Conservation (phyloP, 2,113 vertebrate species). For the Thomomys bottae region DNA sequence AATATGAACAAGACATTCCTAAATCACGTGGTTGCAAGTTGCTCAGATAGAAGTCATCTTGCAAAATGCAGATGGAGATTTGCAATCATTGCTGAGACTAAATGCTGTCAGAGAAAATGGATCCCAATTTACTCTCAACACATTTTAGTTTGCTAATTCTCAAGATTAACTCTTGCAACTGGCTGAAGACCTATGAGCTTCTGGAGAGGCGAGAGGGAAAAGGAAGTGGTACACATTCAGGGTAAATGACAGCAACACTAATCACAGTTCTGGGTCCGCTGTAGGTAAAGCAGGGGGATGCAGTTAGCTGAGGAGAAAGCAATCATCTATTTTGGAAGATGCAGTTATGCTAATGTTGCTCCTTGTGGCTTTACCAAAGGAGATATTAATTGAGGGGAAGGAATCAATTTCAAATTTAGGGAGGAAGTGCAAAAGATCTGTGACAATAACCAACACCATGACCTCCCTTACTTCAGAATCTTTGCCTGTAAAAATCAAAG, state of each 20-base stretch:
- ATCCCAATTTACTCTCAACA: slow-evolving; percentile 64
- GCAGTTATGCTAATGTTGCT: not conserved
- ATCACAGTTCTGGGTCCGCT: not conserved
- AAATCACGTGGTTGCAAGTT: slow-evolving; percentile 28
- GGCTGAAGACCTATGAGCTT: slow-evolving; percentile 41
- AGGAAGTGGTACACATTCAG: not conserved
- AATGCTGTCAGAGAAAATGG: slow-evolving; percentile 51
- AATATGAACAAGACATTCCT: slow-evolving; percentile 22
- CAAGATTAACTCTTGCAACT: slow-evolving; percentile 63
- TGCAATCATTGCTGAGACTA: slow-evolving; percentile 35
- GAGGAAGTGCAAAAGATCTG: not conserved
- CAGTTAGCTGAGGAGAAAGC: not conserved
- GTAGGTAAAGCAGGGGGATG: not conserved
- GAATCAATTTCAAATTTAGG: slow-evolving; percentile 28
- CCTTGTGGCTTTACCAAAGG: slow-evolving; percentile 14
- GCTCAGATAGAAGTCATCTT: slow-evolving; percentile 25
- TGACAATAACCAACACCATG: not conserved
- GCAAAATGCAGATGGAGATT: slow-evolving; percentile 38
- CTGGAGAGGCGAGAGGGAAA: not conserved
- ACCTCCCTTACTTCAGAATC: slow-evolving; percentile 11
- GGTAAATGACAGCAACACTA: not conserved
- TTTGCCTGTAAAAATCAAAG: slow-evolving; percentile 39
- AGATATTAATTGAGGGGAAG: not conserved
- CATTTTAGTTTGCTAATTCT: slow-evolving; percentile 60
- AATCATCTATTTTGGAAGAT: not conserved